phyloP scores from a whole-genome alignment of 23 tunicate species.

The Corella eumyota region DNA sequence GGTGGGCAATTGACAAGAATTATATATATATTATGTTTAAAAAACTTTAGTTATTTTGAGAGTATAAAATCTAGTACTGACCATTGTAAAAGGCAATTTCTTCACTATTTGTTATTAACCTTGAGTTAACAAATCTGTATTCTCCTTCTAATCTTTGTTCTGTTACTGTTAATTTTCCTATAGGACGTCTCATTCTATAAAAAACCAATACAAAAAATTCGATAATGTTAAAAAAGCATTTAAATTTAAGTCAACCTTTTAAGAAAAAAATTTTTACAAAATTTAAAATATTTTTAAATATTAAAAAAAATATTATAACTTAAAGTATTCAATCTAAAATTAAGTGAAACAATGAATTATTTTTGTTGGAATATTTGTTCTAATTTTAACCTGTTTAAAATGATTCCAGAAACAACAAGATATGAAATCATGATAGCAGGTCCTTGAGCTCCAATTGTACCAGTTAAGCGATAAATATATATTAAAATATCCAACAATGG shows the following conservation, averaged over 20 bases:
- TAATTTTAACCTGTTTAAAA: conserved; percentile 33
- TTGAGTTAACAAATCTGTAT: conserved; percentile 84
- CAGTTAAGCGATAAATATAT: conserved; percentile 70
- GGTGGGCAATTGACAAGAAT: too few relatives aligned
- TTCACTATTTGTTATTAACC: conserved; percentile 88
- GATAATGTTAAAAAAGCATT: neutral
- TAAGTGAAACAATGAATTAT: neutral
- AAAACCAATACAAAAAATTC: neutral
- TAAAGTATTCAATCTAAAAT: neutral
- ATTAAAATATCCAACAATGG: conserved; percentile 80
- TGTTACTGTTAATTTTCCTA: conserved; percentile 71
- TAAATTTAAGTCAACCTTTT: too few relatives aligned
- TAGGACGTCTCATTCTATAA: conserved; percentile 58
- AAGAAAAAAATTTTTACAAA: too few relatives aligned
- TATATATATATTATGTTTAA: too few relatives aligned
- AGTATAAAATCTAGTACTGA: too few relatives aligned
- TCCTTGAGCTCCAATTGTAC: conserved; percentile 84
- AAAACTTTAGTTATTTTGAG: too few relatives aligned
- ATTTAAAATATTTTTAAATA: neutral
- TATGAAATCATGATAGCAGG: conserved; percentile 84
- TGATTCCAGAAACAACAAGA: conserved; percentile 62
- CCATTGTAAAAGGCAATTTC: conserved; percentile 96
- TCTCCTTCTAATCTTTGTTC: conserved; percentile 86
- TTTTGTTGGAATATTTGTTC: too few relatives aligned
- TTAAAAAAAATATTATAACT: neutral